Base-by-base conservation (phyloP, 2,113 vertebrate genomes). In the Dromas ardeola region DNA sequence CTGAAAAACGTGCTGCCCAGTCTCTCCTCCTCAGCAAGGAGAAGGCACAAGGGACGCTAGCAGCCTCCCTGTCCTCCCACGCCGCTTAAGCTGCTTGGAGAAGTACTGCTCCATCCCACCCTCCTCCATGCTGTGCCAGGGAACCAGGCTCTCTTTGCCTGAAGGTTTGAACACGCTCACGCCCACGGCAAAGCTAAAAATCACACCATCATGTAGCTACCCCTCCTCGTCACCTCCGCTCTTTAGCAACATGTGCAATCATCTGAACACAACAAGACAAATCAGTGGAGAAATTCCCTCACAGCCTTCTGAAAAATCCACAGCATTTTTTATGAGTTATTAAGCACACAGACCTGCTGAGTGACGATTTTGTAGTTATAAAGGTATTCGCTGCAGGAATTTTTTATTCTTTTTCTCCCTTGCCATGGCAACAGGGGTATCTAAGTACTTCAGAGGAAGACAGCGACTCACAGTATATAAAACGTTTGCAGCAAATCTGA, bases 361-460 rank as follows among this genome's bases (percentile, higher is more conserved):
- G 93, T 29, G 42, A 91, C 93, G 86, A 94, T 95, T 97, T 97
- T 93, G 40, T 81, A 92, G 52, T 93, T 83, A 87, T 34, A 83
- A 85, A 96, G 90, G 92, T 97, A 95, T 78, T 92, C 47, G 0
- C 94, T 72, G 40, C 94, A 93, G 93, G 94, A 97, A 85, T 96
- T 95, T 97, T 95, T 93, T 83, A 61, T 91, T 85, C 69, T 78
- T 94, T 86, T 77, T 91, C 95, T 93, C 36, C 71, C 87, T 97
- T 74, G 74, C 94, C 95, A 97, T 97, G 96, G 97, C 92, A 97
- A 98, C 96, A 74, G 50, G 70, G n/a, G 72, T 71, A 84, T 52
- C 5, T 5, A 59, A 88, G 61, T 30, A 49, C 78, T 97, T 95
- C 58, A 93, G 95, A 95, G 79, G 53, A 71, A 90, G 93, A 50